phyloP scores from a whole-genome alignment of 2,797 vertebrate genomes.

The Meda fulgida region DNA sequence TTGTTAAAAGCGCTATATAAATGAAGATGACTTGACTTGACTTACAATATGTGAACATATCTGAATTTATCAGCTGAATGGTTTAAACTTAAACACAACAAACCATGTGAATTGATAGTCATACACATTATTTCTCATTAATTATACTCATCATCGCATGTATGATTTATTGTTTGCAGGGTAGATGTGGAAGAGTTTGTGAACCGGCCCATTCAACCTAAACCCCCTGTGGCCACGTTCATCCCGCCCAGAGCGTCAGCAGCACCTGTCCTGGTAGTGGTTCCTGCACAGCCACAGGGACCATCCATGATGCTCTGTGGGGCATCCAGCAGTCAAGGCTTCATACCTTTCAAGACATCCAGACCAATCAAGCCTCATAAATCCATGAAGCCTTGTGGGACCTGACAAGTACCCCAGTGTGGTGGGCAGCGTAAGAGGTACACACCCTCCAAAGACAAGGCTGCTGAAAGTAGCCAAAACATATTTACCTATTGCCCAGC shows the following conservation, averaged over 20 bases:
- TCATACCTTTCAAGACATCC: neutral
- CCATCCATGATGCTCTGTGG: neutral
- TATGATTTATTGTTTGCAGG: slow-evolving; percentile 8
- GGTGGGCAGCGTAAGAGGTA: slow-evolving; percentile 14
- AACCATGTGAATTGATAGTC: neutral
- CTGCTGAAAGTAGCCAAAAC: neutral
- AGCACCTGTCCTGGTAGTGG: neutral
- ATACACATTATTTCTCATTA: neutral
- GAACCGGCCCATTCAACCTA: neutral
- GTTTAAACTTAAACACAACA: slow-evolving; percentile 5
- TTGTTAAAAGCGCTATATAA: no score
- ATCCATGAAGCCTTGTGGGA: slow-evolving; percentile 9
- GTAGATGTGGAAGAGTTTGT: neutral
- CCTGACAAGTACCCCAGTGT: slow-evolving; percentile 17
- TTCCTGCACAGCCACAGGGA: slow-evolving; percentile 1
- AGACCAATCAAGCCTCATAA: slow-evolving; percentile 2
- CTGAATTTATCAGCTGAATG: neutral
- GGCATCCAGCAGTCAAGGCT: neutral
- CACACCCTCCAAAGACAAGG: slow-evolving; percentile 20
- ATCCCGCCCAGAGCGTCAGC: neutral
- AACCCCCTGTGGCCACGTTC: neutral
- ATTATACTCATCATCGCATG: neutral
- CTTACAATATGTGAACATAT: no score
- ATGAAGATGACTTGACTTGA: no score
- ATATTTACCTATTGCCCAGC: slow-evolving; percentile 4